Conservation (phyloP, 1,140 invertebrate species). For the Drosophila pallidifrons region DNA sequence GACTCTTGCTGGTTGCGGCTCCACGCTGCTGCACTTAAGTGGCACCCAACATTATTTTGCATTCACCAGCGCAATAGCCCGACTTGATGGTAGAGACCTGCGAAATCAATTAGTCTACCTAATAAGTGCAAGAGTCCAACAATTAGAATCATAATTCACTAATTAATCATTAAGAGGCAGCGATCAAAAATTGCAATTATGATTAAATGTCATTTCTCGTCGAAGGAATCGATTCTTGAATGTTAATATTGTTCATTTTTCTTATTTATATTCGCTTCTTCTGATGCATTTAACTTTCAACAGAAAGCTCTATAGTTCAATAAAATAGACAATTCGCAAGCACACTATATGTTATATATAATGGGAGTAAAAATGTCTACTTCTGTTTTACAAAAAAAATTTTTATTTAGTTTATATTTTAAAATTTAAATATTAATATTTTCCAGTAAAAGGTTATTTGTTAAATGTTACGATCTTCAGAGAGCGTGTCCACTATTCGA, state of each 20-base stretch:
- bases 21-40: slow-evolving; percentile 21
- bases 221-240: too few species aligned
- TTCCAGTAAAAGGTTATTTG: background rate
- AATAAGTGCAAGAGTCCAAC: slow-evolving; percentile 46
- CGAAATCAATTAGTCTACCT: slow-evolving; percentile 64
- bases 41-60: slow-evolving; percentile 57
- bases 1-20: slow-evolving; percentile 9
- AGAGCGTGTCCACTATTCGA: slow-evolving; percentile 10
- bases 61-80: slow-evolving; percentile 33
- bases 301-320: too few species aligned
- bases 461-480: background rate
- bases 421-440: too few species aligned
- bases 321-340: too few species aligned
- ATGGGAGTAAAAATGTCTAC: too few species aligned
- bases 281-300: too few species aligned
- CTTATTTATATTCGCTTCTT: too few species aligned
- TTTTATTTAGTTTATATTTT: too few species aligned
- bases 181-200: background rate
- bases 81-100: slow-evolving; percentile 40
- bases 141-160: slow-evolving; percentile 41
- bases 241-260: background rate
- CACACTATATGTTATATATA: too few species aligned
- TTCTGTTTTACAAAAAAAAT: too few species aligned
- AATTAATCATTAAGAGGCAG: background rate
- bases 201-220: background rate